Percentiles rank a stretch among this genome's conserved stretches.
These are phyloP conservation scores for Phoebastria nigripes DNA, from an alignment of 2,797 vertebrate genomes.

Conservation along the genomic window DNA sequence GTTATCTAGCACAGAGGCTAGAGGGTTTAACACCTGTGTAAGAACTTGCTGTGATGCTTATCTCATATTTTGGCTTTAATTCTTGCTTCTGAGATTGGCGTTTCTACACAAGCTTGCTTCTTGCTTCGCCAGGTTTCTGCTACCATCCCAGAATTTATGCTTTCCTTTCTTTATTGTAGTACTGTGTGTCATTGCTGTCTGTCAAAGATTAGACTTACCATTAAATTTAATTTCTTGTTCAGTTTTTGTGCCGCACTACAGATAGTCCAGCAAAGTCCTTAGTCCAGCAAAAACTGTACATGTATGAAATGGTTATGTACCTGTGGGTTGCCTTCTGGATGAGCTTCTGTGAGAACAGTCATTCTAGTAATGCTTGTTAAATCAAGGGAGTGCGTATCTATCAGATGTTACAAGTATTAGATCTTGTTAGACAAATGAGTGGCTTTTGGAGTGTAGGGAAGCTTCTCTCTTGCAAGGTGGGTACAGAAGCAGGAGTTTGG, in stretches of 20 bases:
- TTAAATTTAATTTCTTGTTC: background rate
- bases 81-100: background rate
- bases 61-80: background rate
- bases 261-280: background rate
- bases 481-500: background rate
- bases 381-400: background rate
- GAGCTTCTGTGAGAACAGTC: background rate
- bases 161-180: background rate
- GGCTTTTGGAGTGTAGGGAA: background rate
- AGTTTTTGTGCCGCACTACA: background rate
- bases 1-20: background rate
- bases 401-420: background rate
- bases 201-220: background rate
- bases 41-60: background rate
- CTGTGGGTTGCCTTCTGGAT: background rate
- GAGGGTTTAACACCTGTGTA: background rate
- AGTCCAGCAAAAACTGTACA: background rate
- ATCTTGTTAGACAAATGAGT: background rate
- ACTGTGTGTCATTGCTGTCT: background rate
- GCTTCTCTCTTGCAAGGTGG: background rate
- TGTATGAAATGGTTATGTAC: background rate
- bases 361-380: background rate
- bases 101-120: background rate
- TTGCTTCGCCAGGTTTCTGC: background rate
- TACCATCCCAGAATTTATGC: background rate